These are phyloP conservation scores for Polyergus mexicanus DNA, from an alignment of 1,140 invertebrate genomes.

Conservation along the genomic window DNA sequence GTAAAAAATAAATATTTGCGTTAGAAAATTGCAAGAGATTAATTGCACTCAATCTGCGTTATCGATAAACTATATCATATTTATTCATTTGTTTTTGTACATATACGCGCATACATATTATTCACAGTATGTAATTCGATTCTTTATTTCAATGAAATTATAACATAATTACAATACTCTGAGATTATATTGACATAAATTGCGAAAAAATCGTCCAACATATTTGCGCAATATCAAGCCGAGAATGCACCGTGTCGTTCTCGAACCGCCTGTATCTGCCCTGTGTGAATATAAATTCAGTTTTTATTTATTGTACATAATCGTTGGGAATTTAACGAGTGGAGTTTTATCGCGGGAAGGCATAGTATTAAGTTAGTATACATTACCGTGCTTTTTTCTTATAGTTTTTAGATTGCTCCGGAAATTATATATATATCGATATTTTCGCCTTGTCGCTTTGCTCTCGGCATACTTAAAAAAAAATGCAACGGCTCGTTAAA, in stretches of 20 bases:
- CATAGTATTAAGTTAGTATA: conserved; percentile 26
- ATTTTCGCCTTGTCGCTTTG: conserved; percentile 14
- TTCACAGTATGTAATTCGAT: not conserved
- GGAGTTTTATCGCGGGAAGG: conserved; percentile 44
- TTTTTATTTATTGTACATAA: conserved; percentile 63
- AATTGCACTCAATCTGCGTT: not conserved
- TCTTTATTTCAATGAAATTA: conserved; percentile 31
- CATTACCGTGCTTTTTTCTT: not conserved
- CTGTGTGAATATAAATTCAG: conserved; percentile 32
- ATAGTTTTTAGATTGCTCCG: not conserved
- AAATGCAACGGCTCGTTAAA: conserved; percentile 20
- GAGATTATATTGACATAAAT: conserved; percentile 43
- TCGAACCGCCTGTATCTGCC: not conserved
- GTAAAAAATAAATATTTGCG: conserved; percentile 9
- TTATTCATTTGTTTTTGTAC: conserved; percentile 3
- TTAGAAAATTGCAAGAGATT: not conserved
- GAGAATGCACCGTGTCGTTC: not conserved
- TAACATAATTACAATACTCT: conserved; percentile 11
- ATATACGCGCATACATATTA: not conserved
- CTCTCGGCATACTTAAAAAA: conserved; percentile 37
- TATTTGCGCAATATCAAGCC: conserved; percentile 15
- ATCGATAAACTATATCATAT: not conserved
- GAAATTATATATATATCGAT: not conserved
- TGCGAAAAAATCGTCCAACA: conserved; percentile 28
- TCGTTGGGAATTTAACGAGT: conserved; percentile 48